These are phyloP conservation scores for Notoglanidium macrostoma DNA, from an alignment of 2,797 vertebrate genomes.

Conservation along the genomic window DNA sequence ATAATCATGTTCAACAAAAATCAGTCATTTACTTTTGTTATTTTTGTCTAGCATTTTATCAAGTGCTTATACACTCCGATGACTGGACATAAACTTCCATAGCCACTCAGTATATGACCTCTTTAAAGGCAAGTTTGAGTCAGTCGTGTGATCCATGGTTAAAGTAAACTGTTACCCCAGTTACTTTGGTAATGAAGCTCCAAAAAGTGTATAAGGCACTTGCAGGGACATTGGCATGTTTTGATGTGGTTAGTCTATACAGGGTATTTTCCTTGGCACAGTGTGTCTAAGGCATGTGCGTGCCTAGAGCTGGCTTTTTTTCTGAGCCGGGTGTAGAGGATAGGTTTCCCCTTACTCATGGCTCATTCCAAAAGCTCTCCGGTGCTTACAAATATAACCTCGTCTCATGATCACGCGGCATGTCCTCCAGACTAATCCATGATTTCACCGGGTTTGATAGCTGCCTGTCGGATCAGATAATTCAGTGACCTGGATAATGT, in stretches of 20 bases:
- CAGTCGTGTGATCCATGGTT: neutral
- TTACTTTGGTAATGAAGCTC: neutral
- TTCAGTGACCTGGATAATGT: slow-evolving; percentile 53
- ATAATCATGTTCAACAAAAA: neutral
- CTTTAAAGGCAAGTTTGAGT: neutral
- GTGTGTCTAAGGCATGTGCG: slow-evolving; percentile 46
- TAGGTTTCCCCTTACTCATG: slow-evolving; percentile 64
- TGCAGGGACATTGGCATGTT: neutral
- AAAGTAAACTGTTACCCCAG: neutral
- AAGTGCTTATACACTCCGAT: neutral
- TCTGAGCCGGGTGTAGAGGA: slow-evolving; percentile 56
- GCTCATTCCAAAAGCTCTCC: slow-evolving; percentile 38
- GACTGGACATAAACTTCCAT: neutral
- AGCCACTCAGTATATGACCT: neutral
- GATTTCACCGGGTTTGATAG: slow-evolving; percentile 56
- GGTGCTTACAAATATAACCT: slow-evolving; percentile 59
- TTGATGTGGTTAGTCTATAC: slow-evolving; percentile 64
- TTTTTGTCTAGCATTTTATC: neutral
- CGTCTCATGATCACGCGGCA: slow-evolving; percentile 40
- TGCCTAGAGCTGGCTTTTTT: slow-evolving; percentile 62
- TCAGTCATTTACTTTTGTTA: too few species aligned
- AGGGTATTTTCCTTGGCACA: slow-evolving; percentile 58
- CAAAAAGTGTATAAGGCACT: neutral
- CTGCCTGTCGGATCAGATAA: slow-evolving; percentile 46
- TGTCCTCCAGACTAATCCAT: slow-evolving; percentile 53